phyloP scores from a whole-genome alignment of 37 sponge, comb jelly and placozoan species.

The Aplysina aerophoba region DNA sequence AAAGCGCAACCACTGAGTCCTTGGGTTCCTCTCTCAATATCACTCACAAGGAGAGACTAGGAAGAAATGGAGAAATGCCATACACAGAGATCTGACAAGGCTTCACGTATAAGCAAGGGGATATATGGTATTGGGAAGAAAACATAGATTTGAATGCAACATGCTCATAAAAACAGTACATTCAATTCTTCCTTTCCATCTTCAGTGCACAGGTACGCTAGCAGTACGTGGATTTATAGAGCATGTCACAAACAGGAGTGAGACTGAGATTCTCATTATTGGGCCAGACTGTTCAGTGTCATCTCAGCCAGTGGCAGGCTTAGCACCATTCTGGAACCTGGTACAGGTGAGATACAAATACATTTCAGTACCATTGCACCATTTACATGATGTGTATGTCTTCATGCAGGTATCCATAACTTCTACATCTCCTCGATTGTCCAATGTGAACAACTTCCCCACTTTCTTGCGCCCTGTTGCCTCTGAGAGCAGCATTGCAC shows the following conservation, averaged over 20 bases:
- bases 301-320: conserved; percentile 35
- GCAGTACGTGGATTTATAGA: conserved; percentile 6
- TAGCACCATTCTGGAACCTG: conserved; percentile 23
- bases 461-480: conserved; percentile 26
- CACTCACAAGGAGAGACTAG: too few species aligned
- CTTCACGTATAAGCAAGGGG: too few species aligned
- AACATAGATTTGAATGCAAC: too few species aligned
- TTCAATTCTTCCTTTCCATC: too few species aligned
- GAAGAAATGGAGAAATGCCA: too few species aligned
- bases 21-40: too few species aligned
- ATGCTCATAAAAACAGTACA: too few species aligned
- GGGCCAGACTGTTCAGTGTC: conserved; percentile 39
- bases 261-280: conserved; percentile 6
- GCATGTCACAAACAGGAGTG: conserved; percentile 10
- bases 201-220: neutral
- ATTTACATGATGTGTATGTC: too few species aligned
- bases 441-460: conserved; percentile 7
- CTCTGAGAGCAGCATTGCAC: conserved; percentile 1
- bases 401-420: conserved; percentile 41
- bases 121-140: too few species aligned
- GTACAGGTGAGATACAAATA: conserved; percentile 15
- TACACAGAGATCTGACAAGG: too few species aligned
- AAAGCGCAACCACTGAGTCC: too few species aligned
- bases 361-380: too few species aligned
- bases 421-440: conserved; percentile 34